Conservation (phyloP, 2,888 invertebrate genomes). For the Lasioglossum calceatum region DNA sequence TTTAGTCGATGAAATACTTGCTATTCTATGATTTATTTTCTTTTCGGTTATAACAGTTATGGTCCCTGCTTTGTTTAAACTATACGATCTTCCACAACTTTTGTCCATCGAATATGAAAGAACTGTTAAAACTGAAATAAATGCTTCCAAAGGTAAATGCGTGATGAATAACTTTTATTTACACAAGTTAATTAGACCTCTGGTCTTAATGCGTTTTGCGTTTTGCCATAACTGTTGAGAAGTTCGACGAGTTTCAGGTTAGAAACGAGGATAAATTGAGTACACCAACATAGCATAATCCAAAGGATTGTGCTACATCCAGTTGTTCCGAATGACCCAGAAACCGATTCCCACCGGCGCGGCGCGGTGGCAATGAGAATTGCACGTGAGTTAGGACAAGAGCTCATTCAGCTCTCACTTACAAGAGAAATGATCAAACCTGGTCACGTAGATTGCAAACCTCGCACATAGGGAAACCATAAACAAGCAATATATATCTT, state of each 20-base stretch:
- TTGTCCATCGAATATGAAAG: no score
- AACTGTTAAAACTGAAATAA: no score
- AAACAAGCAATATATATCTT: not conserved
- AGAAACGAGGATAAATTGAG: not conserved
- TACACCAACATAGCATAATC: not conserved
- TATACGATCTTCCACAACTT: no score
- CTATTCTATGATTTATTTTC: no score
- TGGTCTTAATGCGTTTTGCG: not conserved
- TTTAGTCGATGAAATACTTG: no score
- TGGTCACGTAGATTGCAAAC: not conserved
- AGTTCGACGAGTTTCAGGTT: not conserved
- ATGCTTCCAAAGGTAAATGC: not conserved
- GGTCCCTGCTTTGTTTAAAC: no score
- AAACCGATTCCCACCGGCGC: not conserved
- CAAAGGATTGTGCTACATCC: not conserved
- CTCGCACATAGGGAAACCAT: not conserved
- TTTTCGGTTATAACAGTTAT: no score
- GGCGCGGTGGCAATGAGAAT: not conserved
- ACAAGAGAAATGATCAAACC: not conserved
- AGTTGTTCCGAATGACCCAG: slow-evolving; percentile 4
- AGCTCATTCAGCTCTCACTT: not conserved
- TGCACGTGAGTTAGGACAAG: not conserved
- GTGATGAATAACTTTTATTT: not conserved
- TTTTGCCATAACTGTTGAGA: not conserved
- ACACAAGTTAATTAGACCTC: not conserved